phyloP scores from a whole-genome alignment of 2,113 vertebrate genomes.

The Steatornis caripensis region DNA sequence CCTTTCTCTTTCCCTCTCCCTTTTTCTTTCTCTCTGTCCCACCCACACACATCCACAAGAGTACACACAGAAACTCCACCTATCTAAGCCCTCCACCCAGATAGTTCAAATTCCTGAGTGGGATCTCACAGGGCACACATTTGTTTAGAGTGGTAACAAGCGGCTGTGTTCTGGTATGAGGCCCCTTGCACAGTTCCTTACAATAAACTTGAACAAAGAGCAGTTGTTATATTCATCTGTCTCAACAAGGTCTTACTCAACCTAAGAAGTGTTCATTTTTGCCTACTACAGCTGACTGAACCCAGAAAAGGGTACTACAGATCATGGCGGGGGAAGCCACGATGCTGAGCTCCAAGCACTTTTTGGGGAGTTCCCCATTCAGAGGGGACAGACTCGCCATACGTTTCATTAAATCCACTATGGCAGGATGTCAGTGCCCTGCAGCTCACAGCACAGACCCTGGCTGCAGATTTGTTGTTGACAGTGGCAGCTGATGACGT shows the following conservation, averaged over 20 bases:
- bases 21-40: neutral
- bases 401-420: neutral
- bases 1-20: neutral
- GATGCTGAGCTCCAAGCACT: neutral
- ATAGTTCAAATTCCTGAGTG: slow-evolving; percentile 8
- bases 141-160: neutral
- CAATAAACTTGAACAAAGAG: neutral
- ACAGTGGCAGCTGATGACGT: neutral
- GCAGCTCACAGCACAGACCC: neutral
- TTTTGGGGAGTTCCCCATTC: neutral
- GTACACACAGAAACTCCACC: neutral
- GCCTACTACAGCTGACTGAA: neutral
- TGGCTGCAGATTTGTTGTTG: neutral
- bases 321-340: neutral
- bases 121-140: neutral
- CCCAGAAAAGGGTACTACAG: neutral
- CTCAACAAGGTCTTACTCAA: neutral
- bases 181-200: neutral
- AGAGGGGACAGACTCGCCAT: neutral
- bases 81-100: neutral
- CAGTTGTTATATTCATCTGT: neutral
- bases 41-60: neutral
- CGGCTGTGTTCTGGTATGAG: neutral
- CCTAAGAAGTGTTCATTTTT: neutral
- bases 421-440: neutral